Percentiles rank a stretch among this genome's conserved stretches.
Evolutionary conservation across 1,140 invertebrate genomes (phyloP).

Genomic region (Paraescarpia echinospica): DNA sequence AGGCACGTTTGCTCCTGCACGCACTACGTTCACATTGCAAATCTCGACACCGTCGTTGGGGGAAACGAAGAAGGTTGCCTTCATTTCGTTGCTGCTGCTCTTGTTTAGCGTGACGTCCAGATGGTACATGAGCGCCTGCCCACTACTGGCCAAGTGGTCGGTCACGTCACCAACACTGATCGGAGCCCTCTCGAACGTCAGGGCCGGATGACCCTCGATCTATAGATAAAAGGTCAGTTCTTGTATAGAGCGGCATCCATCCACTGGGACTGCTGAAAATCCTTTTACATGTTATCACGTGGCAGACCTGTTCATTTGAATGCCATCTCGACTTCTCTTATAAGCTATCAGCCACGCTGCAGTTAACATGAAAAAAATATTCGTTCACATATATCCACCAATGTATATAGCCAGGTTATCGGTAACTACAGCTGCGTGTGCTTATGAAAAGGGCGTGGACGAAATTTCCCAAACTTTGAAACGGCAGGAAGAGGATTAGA

Average conservation of each 20-base stretch:
- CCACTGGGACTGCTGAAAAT: no score
- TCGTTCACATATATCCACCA: no score
- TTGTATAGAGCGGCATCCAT: neutral
- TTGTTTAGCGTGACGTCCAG: slow-evolving; percentile 33
- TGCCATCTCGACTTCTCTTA: no score
- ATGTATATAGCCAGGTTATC: no score
- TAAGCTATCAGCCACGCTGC: no score
- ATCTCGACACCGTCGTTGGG: slow-evolving; percentile 1
- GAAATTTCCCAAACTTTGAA: no score
- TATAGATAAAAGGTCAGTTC: neutral
- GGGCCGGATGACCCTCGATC: neutral
- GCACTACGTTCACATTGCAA: neutral
- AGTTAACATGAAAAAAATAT: no score
- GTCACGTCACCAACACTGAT: neutral
- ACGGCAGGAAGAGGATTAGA: no score
- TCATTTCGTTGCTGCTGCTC: neutral
- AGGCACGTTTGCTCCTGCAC: neutral
- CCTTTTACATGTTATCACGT: no score
- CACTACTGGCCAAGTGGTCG: neutral
- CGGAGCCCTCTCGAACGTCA: neutral
- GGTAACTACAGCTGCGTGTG: no score
- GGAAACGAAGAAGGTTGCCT: slow-evolving; percentile 7
- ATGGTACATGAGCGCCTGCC: slow-evolving; percentile 5
- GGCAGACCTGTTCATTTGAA: no score
- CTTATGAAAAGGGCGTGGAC: no score